Conservation (phyloP, 2,113 vertebrate genomes). For the Leucosticte australis region DNA sequence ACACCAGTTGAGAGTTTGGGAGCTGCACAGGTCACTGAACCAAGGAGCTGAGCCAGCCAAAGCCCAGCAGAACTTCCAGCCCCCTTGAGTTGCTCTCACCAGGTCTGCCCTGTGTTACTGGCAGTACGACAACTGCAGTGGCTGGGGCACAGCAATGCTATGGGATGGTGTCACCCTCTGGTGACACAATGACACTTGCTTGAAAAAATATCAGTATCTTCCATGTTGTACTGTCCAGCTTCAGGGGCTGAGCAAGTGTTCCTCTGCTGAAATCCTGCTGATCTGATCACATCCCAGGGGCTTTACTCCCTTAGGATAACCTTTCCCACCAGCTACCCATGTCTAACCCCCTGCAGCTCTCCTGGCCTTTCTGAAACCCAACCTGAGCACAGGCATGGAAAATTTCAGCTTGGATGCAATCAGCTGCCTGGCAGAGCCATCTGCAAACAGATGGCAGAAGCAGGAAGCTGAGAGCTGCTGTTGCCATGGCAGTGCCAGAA, state of each 20-base stretch:
- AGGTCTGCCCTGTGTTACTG: accelerated
- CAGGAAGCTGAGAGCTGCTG: not conserved
- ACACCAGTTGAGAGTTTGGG: accelerated
- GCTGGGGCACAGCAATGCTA: not conserved
- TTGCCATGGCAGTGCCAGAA: not conserved
- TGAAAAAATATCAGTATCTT: not conserved
- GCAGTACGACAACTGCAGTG: not conserved
- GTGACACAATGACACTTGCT: not conserved
- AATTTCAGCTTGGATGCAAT: not conserved
- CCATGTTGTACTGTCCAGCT: accelerated
- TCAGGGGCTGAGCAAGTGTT: not conserved
- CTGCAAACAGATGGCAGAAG: not conserved
- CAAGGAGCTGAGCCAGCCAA: not conserved
- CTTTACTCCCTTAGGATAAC: not conserved
- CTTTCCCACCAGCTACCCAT: not conserved
- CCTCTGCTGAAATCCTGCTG: not conserved
- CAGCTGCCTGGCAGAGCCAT: not conserved
- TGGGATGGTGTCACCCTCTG: not conserved
- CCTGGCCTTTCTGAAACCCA: not conserved
- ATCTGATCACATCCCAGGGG: not conserved
- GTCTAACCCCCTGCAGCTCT: accelerated
- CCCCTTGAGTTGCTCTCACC: accelerated
- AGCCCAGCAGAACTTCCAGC: not conserved
- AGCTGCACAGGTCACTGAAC: not conserved
- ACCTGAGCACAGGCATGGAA: not conserved